Evolutionary conservation across 2,113 vertebrate genomes (phyloP).

Genomic region (Mesembrinibis cayennensis): DNA sequence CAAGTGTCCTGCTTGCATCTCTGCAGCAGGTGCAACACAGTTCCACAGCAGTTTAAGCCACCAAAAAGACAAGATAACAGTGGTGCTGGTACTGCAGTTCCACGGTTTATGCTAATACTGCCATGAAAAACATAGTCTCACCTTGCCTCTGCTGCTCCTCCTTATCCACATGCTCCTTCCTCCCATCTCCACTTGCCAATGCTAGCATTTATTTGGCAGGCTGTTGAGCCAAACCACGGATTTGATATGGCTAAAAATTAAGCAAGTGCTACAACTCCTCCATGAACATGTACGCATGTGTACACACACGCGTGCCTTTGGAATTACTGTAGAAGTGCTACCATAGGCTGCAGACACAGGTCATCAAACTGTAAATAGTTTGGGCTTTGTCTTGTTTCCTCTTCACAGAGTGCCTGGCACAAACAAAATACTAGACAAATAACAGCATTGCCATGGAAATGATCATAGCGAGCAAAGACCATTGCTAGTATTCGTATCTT

Average conservation of each 20-base stretch:
- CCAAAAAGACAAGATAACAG: not conserved
- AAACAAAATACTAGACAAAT: not conserved
- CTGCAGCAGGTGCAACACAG: not conserved
- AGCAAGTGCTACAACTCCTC: not conserved
- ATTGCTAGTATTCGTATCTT: not conserved
- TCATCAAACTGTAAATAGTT: not conserved
- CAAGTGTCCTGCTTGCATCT: not conserved
- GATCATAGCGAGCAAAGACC: not conserved
- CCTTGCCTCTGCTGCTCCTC: not conserved
- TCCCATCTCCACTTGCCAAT: not conserved
- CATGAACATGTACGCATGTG: accelerated
- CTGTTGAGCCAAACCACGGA: not conserved
- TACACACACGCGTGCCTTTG: not conserved
- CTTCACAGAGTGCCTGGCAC: not conserved
- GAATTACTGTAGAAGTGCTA: not conserved
- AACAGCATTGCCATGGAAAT: slow-evolving; percentile 43
- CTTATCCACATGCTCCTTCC: not conserved
- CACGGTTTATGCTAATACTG: not conserved
- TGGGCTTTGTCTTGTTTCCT: not conserved
- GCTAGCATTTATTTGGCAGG: not conserved
- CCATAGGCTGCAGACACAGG: not conserved
- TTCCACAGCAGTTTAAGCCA: not conserved
- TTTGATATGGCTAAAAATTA: not conserved
- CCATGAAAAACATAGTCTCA: not conserved
- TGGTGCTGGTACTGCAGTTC: not conserved